Conservation (phyloP, 2,888 invertebrate species). For the Mantis religiosa region DNA sequence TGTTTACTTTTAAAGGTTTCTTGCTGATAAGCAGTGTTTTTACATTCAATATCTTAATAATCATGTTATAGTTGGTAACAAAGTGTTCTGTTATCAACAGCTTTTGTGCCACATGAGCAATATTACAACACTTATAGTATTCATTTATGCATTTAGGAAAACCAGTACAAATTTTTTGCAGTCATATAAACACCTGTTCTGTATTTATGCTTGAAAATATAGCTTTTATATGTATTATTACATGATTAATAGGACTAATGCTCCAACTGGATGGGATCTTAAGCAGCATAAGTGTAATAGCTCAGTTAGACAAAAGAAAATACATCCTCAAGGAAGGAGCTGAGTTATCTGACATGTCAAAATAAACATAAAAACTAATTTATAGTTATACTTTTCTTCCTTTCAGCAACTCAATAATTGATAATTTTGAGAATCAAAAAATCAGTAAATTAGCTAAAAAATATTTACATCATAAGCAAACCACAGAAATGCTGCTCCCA, state of each 20-base stretch:
- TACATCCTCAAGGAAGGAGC: background rate
- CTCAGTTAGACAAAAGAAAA: background rate
- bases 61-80: background rate
- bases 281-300: background rate
- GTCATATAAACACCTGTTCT: background rate
- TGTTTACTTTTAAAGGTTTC: background rate
- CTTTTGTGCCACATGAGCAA: background rate
- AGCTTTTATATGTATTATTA: background rate
- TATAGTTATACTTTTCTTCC: background rate
- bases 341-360: background rate
- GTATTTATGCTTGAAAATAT: background rate
- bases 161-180: background rate
- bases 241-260: background rate
- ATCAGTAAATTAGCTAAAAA: background rate
- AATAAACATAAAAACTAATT: background rate
- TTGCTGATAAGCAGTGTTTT: background rate
- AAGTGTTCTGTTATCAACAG: background rate
- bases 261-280: background rate
- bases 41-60: background rate
- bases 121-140: background rate
- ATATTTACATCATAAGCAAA: background rate
- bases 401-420: background rate
- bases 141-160: background rate
- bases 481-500: background rate
- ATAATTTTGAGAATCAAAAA: background rate